A percentile compares a stretch with the other conserved stretches of the same genome.
These are phyloP conservation scores for Diachasmimorpha longicaudata DNA, from an alignment of 1,140 invertebrate genomes.

Conservation along the genomic window DNA sequence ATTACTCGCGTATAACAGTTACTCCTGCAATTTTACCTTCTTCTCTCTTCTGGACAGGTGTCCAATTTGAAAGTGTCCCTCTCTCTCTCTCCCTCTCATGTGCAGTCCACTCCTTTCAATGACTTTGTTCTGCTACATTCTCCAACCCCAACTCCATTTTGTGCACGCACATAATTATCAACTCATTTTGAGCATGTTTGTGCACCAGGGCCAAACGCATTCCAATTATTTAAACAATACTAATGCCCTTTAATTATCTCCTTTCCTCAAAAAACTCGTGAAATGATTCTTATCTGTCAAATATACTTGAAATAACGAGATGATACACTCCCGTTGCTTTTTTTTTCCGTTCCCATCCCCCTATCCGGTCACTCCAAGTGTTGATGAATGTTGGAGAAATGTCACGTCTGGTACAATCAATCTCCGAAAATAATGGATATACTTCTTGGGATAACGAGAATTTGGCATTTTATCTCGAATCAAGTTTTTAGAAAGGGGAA, in stretches of 20 bases:
- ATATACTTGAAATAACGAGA: background rate
- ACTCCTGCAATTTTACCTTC: slow-evolving; percentile 45
- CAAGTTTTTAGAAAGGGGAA: background rate
- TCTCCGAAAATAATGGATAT: background rate
- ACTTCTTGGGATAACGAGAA: background rate
- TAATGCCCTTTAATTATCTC: background rate
- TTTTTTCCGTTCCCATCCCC: background rate
- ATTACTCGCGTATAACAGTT: slow-evolving; percentile 49
- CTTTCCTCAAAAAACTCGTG: background rate
- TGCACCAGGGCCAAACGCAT: background rate
- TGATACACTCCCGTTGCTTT: background rate
- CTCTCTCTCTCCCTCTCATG: slow-evolving; percentile 6
- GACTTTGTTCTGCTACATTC: slow-evolving; percentile 9
- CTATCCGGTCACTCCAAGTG: background rate
- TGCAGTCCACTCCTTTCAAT: background rate
- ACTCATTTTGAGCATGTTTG: background rate
- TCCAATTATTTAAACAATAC: background rate
- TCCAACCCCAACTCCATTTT: background rate
- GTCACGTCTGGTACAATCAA: slow-evolving; percentile 5
- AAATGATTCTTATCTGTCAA: background rate
- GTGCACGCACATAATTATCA: background rate
- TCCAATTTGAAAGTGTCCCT: slow-evolving; percentile 30
- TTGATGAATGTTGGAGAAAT: slow-evolving; percentile 1
- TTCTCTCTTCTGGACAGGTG: slow-evolving; percentile 34
- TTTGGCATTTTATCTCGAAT: background rate